Conservation (phyloP, 2,113 vertebrate genomes). For the Ornithorhynchus anatinus region DNA sequence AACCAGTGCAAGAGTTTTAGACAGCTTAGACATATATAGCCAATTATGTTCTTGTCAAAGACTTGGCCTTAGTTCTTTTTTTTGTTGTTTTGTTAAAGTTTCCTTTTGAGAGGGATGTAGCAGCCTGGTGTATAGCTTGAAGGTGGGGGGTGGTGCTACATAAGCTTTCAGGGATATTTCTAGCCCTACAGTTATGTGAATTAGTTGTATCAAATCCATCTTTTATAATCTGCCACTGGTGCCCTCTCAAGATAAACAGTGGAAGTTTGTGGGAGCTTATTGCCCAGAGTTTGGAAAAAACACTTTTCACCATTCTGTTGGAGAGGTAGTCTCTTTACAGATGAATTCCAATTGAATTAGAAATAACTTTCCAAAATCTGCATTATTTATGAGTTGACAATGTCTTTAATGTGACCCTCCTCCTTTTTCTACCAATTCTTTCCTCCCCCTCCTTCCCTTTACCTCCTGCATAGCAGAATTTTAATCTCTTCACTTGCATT, state of each 20-base stretch:
- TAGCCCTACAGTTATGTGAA: background rate
- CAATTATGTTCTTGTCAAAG: no score
- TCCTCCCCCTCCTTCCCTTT: background rate
- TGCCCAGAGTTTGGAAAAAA: background rate
- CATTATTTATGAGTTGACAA: background rate
- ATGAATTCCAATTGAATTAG: constrained; percentile 4
- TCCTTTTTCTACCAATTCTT: background rate
- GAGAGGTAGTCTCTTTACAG: background rate
- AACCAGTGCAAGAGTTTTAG: no score
- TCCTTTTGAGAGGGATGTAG: no score
- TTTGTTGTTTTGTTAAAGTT: no score
- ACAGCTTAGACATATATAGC: no score
- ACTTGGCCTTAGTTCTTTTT: no score
- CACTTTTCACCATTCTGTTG: background rate
- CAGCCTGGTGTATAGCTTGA: constrained; percentile 37
- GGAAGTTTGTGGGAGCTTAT: background rate
- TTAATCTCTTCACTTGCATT: background rate
- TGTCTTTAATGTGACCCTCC: no score
- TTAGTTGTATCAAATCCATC: background rate
- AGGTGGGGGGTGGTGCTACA: constrained; percentile 29
- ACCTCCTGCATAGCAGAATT: background rate
- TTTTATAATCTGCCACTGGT: background rate
- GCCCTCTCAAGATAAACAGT: background rate
- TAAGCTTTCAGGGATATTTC: constrained; percentile 35
- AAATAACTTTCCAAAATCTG: background rate